Evolutionary conservation across 2,888 invertebrate genomes (phyloP).

Genomic region (Phorcus lineatus): DNA sequence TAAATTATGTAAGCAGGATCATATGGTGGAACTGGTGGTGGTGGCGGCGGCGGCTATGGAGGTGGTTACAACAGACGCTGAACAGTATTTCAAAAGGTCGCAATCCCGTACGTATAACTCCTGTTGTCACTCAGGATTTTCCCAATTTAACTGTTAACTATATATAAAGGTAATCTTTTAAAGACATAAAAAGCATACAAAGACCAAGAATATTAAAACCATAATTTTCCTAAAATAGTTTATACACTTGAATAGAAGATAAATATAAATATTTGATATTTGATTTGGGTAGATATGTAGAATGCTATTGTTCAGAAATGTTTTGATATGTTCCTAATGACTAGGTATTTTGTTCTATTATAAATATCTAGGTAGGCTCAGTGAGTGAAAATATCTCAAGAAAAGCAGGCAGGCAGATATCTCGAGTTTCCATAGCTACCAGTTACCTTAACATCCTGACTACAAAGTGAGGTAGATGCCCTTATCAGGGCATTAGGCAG

Average conservation of each 20-base stretch:
- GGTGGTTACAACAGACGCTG: slow-evolving; percentile 82
- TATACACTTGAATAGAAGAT: too few species aligned
- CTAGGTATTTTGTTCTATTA: slow-evolving; percentile 24
- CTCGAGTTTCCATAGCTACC: slow-evolving; percentile 22
- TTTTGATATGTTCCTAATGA: slow-evolving; percentile 10
- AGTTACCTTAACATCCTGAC: slow-evolving; percentile 15
- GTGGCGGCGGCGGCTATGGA: slow-evolving; percentile 39
- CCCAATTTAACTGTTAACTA: too few species aligned
- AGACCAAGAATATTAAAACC: too few species aligned
- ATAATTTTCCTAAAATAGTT: too few species aligned
- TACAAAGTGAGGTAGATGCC: slow-evolving; percentile 18
- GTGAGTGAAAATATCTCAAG: slow-evolving; percentile 24
- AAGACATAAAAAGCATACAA: too few species aligned
- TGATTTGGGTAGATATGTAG: too few species aligned
- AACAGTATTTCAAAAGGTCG: neutral
- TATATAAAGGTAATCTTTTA: too few species aligned
- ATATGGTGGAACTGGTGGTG: slow-evolving; percentile 33
- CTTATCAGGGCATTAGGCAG: slow-evolving; percentile 22
- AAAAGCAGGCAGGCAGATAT: slow-evolving; percentile 27
- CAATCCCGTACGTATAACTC: neutral
- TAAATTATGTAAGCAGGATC: too few species aligned
- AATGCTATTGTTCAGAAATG: neutral
- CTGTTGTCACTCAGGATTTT: too few species aligned
- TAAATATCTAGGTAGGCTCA: slow-evolving; percentile 25
- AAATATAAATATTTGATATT: too few species aligned